Base-by-base conservation (phyloP, 2,113 vertebrate species). In the Spea multiplicata region DNA sequence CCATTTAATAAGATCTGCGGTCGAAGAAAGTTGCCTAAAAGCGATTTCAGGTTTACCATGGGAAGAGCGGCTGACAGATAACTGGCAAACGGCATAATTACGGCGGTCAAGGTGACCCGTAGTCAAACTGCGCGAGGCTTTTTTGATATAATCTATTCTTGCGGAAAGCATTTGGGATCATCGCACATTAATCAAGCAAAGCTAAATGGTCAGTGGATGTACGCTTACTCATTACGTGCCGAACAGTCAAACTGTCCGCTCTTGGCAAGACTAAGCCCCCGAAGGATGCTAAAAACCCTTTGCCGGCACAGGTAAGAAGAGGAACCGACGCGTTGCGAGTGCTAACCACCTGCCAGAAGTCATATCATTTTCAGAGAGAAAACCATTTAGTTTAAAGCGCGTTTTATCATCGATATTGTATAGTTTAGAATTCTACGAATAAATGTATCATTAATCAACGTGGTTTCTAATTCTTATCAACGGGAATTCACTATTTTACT, bases 131-230 rank as follows among this genome's bases (percentile, higher is more conserved):
- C 30, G 44, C 16, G 46, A 72, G 69, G 10, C 59, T 64, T 48
- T 30, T 30, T 72, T 46, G 57, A 72, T 78, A 59, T 78, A 53
- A 71, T 44, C 66, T 74, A 8, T 48, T 71, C 76, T 55, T 82
- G 67, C 59, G 48, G 30, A 78, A 78, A 57, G 45, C 44, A 47
- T 74, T 66, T 74, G 48, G 30, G 30, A 80, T 75, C 47, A 48
- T 65, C 50, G 46, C 45, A 50, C 61, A 75, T 75, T 66, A 71
- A 74, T 82, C 76, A 82, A 47, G 46, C 61, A 75, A 65, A 66
- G 74, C 14, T 75, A 67, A 82, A 66, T n/a, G 61, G 72, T 47
- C 30, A 67, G 13, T 52, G 30, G 76, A 59, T 50, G 49, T 30
- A 65, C 44, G 16, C 62, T 13, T 48, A n/a, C 72, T 80, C 72